phyloP scores from a whole-genome alignment of 2,113 vertebrate species.

The Psittacula cyanocephala region DNA sequence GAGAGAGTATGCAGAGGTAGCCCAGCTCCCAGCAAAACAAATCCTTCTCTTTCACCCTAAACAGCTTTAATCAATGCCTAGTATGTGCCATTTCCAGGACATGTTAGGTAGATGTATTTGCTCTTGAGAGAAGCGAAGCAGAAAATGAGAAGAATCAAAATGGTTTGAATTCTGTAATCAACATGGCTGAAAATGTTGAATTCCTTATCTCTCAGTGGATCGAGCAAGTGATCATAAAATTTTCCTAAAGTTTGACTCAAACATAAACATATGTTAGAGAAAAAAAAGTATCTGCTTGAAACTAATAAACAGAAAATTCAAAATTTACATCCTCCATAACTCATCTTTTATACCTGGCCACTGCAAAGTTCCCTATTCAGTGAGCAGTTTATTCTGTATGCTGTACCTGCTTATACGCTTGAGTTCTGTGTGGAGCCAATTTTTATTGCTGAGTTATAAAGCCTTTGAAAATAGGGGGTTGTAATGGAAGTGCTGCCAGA shows the following conservation, averaged over 20 bases:
- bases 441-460: constrained; percentile 37
- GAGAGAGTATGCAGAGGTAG: neutral
- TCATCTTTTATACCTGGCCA: neutral
- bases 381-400: neutral
- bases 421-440: neutral
- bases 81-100: neutral
- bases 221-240: neutral
- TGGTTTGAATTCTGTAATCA: neutral
- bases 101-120: neutral
- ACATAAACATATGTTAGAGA: neutral
- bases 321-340: neutral
- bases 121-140: neutral
- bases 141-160: neutral
- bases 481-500: neutral
- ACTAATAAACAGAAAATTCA: neutral
- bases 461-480: neutral
- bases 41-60: neutral
- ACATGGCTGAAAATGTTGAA: neutral
- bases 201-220: neutral
- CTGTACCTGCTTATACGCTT: neutral
- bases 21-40: neutral
- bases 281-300: neutral
- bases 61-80: constrained; percentile 7
- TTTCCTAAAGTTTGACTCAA: neutral
- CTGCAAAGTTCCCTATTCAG: neutral